These are phyloP conservation scores for Clytia hemisphaerica DNA, from an alignment of 30 jellyfish, hydroid and myxozoan genomes.

Conservation along the genomic window DNA sequence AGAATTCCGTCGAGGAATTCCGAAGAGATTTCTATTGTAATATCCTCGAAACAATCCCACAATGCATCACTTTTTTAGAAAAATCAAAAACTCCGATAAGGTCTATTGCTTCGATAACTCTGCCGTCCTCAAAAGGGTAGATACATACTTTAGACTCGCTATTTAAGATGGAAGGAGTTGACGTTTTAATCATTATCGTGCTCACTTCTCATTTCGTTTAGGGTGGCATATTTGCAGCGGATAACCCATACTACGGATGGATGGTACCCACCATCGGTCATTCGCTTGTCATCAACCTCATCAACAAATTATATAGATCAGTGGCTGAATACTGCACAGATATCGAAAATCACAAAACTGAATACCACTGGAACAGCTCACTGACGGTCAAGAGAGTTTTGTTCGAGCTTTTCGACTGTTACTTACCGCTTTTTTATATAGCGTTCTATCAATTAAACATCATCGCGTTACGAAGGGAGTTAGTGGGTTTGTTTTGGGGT, in stretches of 20 bases:
- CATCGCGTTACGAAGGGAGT: slow-evolving; percentile 65
- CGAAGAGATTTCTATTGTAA: no score
- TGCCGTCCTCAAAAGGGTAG: no score
- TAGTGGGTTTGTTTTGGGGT: slow-evolving; percentile 93
- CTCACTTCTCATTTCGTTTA: no score
- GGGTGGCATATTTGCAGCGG: slow-evolving; percentile 90
- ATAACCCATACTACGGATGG: slow-evolving; percentile 93
- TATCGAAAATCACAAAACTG: slow-evolving; percentile 85
- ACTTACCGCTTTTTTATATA: slow-evolving; percentile 77
- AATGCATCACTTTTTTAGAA: no score
- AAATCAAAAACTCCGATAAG: no score
- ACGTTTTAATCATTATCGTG: no score
- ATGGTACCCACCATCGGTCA: slow-evolving; percentile 89
- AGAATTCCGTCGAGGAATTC: no score
- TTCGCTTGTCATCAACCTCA: slow-evolving; percentile 69
- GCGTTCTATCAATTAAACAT: slow-evolving; percentile 84
- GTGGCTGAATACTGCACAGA: slow-evolving; percentile 80
- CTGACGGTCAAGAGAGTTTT: slow-evolving; percentile 64
- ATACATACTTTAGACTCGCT: no score
- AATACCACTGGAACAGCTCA: slow-evolving; percentile 75
- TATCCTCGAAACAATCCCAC: no score
- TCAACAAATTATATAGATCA: slow-evolving; percentile 64
- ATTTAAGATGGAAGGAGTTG: no score
- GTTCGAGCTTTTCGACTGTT: slow-evolving; percentile 80
- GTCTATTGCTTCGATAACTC: no score